Percentiles rank a stretch among this genome's conserved stretches.
Conservation (phyloP, 2,888 invertebrate genomes). For the Sisyra nigra region DNA sequence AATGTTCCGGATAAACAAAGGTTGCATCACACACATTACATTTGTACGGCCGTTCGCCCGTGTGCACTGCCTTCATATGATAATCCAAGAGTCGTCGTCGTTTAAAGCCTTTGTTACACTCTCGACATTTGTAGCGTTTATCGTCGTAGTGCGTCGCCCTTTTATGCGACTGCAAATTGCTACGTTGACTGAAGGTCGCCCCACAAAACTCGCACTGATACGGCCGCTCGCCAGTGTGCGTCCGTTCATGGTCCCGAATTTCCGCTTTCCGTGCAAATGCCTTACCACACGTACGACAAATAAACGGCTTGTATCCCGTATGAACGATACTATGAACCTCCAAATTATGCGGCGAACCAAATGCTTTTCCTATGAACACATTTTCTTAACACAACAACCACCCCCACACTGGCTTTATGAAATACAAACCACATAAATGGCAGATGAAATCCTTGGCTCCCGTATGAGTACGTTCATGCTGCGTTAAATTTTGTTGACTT, state of each 20-base stretch:
- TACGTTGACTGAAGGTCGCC: constrained; percentile 64
- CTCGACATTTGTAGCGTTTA: constrained; percentile 51
- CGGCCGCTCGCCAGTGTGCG: constrained; percentile 66
- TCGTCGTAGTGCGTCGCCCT: constrained; percentile 65
- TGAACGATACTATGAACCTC: constrained; percentile 69
- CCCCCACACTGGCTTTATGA: constrained; percentile 18
- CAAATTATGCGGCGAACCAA: constrained; percentile 57
- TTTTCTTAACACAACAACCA: too few relatives aligned
- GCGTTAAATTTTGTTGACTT: constrained; percentile 57
- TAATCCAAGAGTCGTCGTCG: constrained; percentile 53
- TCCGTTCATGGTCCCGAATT: constrained; percentile 64
- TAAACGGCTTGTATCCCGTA: constrained; percentile 53
- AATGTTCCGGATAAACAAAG: constrained; percentile 71
- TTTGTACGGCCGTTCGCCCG: constrained; percentile 59
- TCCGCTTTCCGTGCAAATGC: constrained; percentile 62
- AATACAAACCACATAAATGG: constrained; percentile 44
- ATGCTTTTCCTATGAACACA: constrained; percentile 42
- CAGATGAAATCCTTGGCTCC: constrained; percentile 54
- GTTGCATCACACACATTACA: constrained; percentile 59
- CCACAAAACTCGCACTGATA: constrained; percentile 65
- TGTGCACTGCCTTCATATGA: constrained; percentile 66
- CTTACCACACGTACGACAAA: constrained; percentile 53
- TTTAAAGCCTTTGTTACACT: constrained; percentile 62
- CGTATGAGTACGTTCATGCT: constrained; percentile 59
- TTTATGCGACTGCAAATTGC: constrained; percentile 66